Evolutionary conservation across 2,888 invertebrate genomes (phyloP), one percentile per base, ranked within the genome.

Genomic region (Axea sp.): DNA sequence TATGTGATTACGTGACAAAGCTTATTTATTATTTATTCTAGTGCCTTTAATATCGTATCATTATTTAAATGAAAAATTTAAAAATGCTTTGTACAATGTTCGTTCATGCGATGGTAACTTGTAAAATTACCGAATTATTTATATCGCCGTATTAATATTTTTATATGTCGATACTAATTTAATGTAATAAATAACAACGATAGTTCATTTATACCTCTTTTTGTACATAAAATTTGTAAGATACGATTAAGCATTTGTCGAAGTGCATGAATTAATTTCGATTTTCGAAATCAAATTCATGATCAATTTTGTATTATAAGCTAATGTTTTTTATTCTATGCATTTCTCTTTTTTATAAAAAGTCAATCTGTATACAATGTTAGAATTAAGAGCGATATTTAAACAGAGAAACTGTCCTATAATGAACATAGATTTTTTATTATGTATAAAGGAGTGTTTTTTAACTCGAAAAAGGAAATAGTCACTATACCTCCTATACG

Each of bases 1-100:
- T 80, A 79, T 82, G 82, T 72, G 79, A 78, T 80, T 76, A 79
- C 77, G 78, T 77, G 80, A 80, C 77, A 79, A 81, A 82, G 81
- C 80, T 76, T 86, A 86, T 86, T 86, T 86, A 86, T 87, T 87
- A 87, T 86, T 87, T 86, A 86, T 86, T 86, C 78, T 83, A 86
- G 78, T 79, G 80, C 75, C 77, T 77, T 76, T 76, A 71, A 73
- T 72, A 80, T 78, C 69, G 78, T 83, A 80, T 78, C 76, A 82
- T 77, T 84, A 82, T 83, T 84, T 83, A 82, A 84, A 82, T 74
- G 30, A 62, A 73, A 64, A 15, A 45, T 69, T 30, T 30, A 43
- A 68, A 77, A 80, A 78, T 76, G 71, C 79, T 80, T 82, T 84
- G 84, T 84, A 85, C 81, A 84, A 83, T 81, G 80, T 77, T 75